These are phyloP conservation scores for Drosophila antonietae DNA, from an alignment of 2,888 invertebrate species.

Conservation along the genomic window DNA sequence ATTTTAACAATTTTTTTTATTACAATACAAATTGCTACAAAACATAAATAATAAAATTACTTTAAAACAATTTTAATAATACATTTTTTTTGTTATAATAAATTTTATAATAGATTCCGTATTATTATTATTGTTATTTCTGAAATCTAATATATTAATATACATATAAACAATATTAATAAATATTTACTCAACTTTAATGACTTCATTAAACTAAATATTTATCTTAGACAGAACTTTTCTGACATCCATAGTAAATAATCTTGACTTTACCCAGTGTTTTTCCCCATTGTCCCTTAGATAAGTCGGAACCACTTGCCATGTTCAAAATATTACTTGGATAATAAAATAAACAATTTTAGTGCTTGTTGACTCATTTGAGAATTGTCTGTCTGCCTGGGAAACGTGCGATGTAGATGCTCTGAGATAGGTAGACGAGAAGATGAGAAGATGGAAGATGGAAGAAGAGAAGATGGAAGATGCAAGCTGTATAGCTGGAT, in stretches of 20 bases:
- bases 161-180: too few species aligned
- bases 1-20: too few species aligned
- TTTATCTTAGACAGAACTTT: too few species aligned
- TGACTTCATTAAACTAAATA: background rate
- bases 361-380: slow-evolving; percentile 83
- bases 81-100: too few species aligned
- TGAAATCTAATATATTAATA: too few species aligned
- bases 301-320: slow-evolving; percentile 25
- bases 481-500: slow-evolving; percentile 7
- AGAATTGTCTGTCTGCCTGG: slow-evolving; percentile 80
- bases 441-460: background rate
- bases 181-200: background rate
- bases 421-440: slow-evolving; percentile 5
- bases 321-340: slow-evolving; percentile 50
- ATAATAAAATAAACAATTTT: slow-evolving; percentile 84
- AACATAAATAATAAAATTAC: too few species aligned
- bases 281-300: slow-evolving; percentile 1
- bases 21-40: too few species aligned
- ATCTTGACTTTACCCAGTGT: background rate
- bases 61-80: too few species aligned
- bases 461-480: slow-evolving; percentile 1
- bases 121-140: too few species aligned
- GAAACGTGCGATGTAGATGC: slow-evolving; percentile 31
- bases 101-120: too few species aligned
- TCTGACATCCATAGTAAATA: background rate